Evolutionary conservation across 2,797 vertebrate genomes (phyloP).

Genomic region (Cetoscarus ocellatus): DNA sequence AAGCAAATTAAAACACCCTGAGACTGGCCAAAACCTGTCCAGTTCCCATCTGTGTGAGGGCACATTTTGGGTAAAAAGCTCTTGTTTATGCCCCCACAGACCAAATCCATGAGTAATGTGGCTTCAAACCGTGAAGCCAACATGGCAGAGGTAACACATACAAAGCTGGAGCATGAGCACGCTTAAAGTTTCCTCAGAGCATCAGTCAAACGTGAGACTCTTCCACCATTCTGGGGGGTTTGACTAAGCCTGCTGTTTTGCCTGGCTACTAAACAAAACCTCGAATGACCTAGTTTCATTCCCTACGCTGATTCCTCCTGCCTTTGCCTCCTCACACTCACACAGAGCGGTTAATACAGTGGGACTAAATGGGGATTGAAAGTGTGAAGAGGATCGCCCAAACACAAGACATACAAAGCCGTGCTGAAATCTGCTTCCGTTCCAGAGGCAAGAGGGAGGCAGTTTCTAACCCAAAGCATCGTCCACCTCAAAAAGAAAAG

Average conservation of each 20-base stretch:
- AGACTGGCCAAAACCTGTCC: background rate
- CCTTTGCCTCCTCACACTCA: slow-evolving; percentile 55
- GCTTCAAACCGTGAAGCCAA: slow-evolving; percentile 23
- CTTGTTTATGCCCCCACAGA: slow-evolving; percentile 27
- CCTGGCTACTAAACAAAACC: slow-evolving; percentile 79
- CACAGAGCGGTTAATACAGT: slow-evolving; percentile 56
- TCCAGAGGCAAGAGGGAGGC: slow-evolving; percentile 49
- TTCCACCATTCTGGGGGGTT: slow-evolving; percentile 54
- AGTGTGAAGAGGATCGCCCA: slow-evolving; percentile 61
- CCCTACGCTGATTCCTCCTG: slow-evolving; percentile 59
- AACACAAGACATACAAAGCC: slow-evolving; percentile 60
- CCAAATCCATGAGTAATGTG: slow-evolving; percentile 33
- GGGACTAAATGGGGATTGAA: slow-evolving; percentile 54
- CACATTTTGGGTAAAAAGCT: slow-evolving; percentile 6
- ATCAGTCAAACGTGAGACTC: slow-evolving; percentile 51
- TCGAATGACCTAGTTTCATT: slow-evolving; percentile 82
- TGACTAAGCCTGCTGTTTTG: slow-evolving; percentile 70
- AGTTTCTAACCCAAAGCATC: slow-evolving; percentile 39
- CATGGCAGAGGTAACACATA: slow-evolving; percentile 40
- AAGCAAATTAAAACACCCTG: slow-evolving; percentile 11
- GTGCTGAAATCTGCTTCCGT: slow-evolving; percentile 54
- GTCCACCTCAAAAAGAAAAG: slow-evolving; percentile 32
- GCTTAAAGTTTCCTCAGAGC: slow-evolving; percentile 34
- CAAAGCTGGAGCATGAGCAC: slow-evolving; percentile 44
- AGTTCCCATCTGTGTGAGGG: slow-evolving; percentile 19